Evolutionary conservation across 2,113 vertebrate species (phyloP), one percentile per base, ranked within the genome.

Genomic region (Okapia johnstoni): DNA sequence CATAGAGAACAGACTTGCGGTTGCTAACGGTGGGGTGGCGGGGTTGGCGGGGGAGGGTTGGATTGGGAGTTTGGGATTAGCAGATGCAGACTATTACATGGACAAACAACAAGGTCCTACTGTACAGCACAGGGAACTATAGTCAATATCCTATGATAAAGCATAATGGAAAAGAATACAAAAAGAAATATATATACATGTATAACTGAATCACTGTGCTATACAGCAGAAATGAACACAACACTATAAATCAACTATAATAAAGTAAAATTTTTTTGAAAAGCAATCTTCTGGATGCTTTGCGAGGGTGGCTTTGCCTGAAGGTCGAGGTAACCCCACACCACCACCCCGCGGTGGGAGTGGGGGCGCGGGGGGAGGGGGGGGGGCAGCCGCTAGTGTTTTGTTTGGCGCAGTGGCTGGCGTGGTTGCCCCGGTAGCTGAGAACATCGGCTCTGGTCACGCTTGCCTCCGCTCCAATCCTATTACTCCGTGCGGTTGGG

Each of bases 381-480:
- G 55, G 73, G 48, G 43, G 15, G 43, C 46, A 90, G 92, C 28
- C 0, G 52, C 5, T 0, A 16, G 90, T 52, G 97, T 96, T 97
- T 90, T 95, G 97, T 95, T 98, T 97, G 96, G 94, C 30, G 13
- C 79, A 30, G 97, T 81, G 13, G 48, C 85, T 25, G 88, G 95
- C 92, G 90, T 43, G 70, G 70, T 98, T 98, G 97, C 97, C 97
- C 93, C 90, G 77, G 97, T 61, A 96, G 97, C 97, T 97, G 95
- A 98, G 97, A 96, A 97, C 95, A 85, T 80, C 21, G 50, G 96
- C 81, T 79, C 97, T 96, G 97, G 96, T 98, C 97, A 97, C 83
- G 97, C 97, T 96, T 46, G 94, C 97, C 94, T 95, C 96, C 7
- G 6, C 95, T 96, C 95, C 98, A 98, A 97, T 97, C 98, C 97